These are phyloP conservation scores for Oligia latruncula DNA, from an alignment of 2,888 invertebrate species.

Conservation along the genomic window DNA sequence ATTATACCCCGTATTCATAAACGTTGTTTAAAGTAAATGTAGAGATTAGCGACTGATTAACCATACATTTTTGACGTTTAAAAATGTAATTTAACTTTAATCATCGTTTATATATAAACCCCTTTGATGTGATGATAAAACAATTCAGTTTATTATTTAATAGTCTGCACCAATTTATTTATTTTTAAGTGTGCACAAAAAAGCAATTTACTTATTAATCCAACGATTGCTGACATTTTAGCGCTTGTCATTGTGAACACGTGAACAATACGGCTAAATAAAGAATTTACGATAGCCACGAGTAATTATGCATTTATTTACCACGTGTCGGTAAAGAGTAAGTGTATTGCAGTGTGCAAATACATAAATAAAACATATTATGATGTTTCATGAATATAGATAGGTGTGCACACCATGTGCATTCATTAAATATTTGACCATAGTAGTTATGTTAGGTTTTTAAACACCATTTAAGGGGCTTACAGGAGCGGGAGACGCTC, in stretches of 20 bases:
- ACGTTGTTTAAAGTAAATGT: neutral
- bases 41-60: neutral
- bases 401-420: neutral
- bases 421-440: conserved; percentile 8
- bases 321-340: conserved; percentile 12
- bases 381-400: conserved; percentile 1
- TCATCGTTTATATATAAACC: neutral
- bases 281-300: neutral
- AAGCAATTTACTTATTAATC: neutral
- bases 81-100: neutral
- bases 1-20: neutral
- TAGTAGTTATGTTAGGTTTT: neutral
- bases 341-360: conserved; percentile 15
- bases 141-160: neutral
- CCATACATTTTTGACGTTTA: neutral
- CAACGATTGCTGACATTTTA: neutral
- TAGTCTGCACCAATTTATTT: neutral
- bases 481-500: no score
- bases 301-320: conserved; percentile 17
- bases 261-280: neutral
- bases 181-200: neutral
- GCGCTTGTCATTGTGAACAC: neutral
- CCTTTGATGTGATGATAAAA: neutral
- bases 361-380: conserved; percentile 6
- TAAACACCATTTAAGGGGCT: neutral